A percentile compares a stretch with the other conserved stretches of the same genome.
Conservation (phyloP, 92 coral and sea anemone genomes). For the Porites evermanni region DNA sequence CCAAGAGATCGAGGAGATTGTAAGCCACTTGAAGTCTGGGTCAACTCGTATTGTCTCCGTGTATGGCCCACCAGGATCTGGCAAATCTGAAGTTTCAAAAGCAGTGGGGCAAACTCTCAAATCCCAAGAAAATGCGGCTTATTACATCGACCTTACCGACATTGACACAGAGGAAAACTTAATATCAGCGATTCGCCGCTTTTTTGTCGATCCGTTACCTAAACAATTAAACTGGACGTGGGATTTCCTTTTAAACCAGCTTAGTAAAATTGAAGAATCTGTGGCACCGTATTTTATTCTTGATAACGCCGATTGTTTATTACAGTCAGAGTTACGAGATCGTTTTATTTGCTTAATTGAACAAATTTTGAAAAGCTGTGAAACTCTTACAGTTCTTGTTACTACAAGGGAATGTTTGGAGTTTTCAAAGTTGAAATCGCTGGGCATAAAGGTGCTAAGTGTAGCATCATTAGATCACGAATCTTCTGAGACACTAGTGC, state of each 20-base stretch:
- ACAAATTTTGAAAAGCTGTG: slow-evolving; percentile 2
- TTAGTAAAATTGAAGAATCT: neutral
- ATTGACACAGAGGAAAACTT: neutral
- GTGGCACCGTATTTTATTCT: neutral
- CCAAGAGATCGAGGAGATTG: neutral
- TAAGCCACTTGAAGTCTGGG: neutral
- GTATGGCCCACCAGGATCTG: slow-evolving; percentile 32
- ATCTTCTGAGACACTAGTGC: neutral
- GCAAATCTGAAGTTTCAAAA: slow-evolving; percentile 21
- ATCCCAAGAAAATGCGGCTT: neutral
- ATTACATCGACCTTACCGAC: neutral
- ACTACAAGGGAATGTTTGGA: neutral
- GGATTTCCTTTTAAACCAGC: neutral
- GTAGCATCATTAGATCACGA: neutral
- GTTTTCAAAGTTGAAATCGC: neutral
- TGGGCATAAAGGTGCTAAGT: neutral
- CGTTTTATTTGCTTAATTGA: neutral
- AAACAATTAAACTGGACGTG: neutral
- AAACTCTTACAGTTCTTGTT: neutral
- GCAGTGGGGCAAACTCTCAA: slow-evolving; percentile 25
- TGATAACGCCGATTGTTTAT: slow-evolving; percentile 26
- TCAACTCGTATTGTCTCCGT: neutral
- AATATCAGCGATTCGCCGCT: neutral
- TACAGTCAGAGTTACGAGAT: neutral
- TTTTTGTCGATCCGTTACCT: neutral